A percentile compares a stretch with the other conserved stretches of the same genome.
Evolutionary conservation across 2,888 invertebrate species (phyloP).

Genomic region (Linnaemya vulpina): DNA sequence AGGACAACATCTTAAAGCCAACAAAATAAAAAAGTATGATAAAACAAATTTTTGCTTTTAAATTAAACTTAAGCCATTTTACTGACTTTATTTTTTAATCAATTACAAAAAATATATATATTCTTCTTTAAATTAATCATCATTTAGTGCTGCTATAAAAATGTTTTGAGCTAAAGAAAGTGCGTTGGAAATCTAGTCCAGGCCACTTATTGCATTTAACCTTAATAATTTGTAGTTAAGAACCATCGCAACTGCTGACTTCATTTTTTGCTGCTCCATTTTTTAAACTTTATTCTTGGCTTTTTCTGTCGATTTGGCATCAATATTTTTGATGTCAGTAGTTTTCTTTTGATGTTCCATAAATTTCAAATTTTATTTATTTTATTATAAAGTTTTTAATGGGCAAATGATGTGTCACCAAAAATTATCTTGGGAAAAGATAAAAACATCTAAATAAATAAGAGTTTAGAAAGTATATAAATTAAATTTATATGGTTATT

Average conservation of each 20-base stretch:
- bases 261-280: conserved; percentile 6
- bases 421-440: too few relatives aligned
- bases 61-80: not conserved
- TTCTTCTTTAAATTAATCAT: not conserved
- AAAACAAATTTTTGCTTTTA: too few relatives aligned
- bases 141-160: too few relatives aligned
- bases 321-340: conserved; percentile 26
- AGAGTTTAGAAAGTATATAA: not conserved
- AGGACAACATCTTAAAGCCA: not conserved
- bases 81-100: too few relatives aligned
- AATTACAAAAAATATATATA: not conserved
- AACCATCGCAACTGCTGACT: conserved; percentile 26
- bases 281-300: conserved; percentile 4
- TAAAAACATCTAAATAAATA: not conserved
- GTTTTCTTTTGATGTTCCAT: conserved; percentile 46
- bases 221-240: conserved; percentile 31
- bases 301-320: conserved; percentile 39
- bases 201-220: conserved; percentile 42
- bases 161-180: conserved; percentile 3
- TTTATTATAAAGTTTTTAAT: not conserved
- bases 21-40: conserved; percentile 24
- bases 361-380: conserved; percentile 24
- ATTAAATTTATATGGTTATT: not conserved
- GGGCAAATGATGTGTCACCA: conserved; percentile 37
- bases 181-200: conserved; percentile 36